Percentiles rank a stretch among this genome's conserved stretches.
Conservation (phyloP, 2,797 vertebrate species). For the Hirundo rustica region DNA sequence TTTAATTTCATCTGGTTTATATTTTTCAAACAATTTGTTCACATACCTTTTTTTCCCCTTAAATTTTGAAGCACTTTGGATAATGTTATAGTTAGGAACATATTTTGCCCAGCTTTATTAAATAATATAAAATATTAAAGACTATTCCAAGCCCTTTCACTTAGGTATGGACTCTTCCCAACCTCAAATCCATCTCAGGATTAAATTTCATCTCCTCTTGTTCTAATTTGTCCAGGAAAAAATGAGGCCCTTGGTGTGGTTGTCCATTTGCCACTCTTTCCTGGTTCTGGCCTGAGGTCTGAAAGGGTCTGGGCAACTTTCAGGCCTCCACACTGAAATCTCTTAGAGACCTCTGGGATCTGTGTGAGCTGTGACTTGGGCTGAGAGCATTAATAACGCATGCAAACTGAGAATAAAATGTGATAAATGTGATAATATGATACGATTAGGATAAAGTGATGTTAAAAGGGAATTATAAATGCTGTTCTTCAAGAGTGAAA, state of each 20-base stretch:
- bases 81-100: neutral
- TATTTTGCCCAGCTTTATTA: neutral
- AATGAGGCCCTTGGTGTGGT: neutral
- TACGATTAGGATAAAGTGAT: neutral
- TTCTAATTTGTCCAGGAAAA: neutral
- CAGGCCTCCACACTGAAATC: neutral
- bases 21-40: neutral
- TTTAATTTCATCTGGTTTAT: neutral
- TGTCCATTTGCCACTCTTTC: neutral
- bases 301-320: neutral
- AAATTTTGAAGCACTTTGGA: neutral
- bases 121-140: neutral
- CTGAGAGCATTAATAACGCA: neutral
- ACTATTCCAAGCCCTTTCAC: neutral
- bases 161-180: neutral
- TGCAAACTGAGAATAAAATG: neutral
- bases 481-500: constrained; percentile 19
- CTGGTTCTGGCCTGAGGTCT: neutral
- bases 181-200: neutral
- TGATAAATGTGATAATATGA: neutral
- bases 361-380: neutral
- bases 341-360: neutral
- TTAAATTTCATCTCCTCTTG: neutral
- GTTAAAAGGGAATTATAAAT: constrained; percentile 9
- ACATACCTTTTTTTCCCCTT: neutral